Conservation (phyloP, 2,113 vertebrate genomes). For the Falcunculus frontatus region DNA sequence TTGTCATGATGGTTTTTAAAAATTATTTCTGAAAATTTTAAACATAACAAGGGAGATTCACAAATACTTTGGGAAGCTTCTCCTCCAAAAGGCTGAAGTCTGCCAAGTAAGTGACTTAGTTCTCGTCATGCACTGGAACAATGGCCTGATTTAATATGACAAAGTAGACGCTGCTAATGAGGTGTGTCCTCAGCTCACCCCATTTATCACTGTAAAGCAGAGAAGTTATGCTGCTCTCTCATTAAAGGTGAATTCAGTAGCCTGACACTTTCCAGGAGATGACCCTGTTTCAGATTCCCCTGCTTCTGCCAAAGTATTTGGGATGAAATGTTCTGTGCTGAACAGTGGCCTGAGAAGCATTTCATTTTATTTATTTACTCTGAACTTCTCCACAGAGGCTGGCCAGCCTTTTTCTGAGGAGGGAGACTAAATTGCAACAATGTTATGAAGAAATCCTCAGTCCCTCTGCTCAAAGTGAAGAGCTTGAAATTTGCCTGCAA, state of each 20-base stretch:
- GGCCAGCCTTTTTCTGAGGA: neutral
- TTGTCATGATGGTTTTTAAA: neutral
- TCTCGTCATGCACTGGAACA: neutral
- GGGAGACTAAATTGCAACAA: neutral
- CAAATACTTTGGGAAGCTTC: neutral
- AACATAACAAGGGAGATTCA: neutral
- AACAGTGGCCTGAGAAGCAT: neutral
- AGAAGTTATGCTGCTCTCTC: neutral
- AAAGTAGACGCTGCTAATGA: neutral
- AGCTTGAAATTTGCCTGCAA: neutral
- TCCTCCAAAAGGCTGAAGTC: neutral
- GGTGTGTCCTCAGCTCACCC: slow-evolving; percentile 24
- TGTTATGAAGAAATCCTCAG: neutral
- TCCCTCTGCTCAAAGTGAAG: neutral
- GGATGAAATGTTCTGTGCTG: slow-evolving; percentile 24
- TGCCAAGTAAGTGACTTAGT: neutral
- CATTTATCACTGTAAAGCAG: neutral
- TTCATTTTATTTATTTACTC: neutral
- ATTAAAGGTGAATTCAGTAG: slow-evolving; percentile 27
- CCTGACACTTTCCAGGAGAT: slow-evolving; percentile 20
- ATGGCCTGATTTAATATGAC: slow-evolving; percentile 15
- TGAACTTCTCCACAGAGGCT: neutral
- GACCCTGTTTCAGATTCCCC: neutral
- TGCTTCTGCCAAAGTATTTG: neutral
- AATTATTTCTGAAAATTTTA: neutral